Conservation (phyloP, 2,888 invertebrate genomes). For the Oligia latruncula region DNA sequence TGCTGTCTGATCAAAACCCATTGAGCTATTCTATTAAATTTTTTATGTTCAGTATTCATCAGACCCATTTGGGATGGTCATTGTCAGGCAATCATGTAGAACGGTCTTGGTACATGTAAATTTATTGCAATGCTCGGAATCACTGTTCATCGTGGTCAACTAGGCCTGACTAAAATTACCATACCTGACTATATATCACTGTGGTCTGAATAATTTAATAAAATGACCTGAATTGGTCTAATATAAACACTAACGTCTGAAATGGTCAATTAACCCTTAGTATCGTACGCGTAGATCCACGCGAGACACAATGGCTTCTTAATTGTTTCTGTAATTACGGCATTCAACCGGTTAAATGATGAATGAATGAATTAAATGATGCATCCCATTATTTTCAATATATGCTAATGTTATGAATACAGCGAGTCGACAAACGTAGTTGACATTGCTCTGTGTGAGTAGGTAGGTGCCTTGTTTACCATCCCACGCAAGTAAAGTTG, state of each 20-base stretch:
- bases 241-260: slow-evolving; percentile 7
- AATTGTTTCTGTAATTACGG: no score
- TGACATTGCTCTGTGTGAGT: slow-evolving; percentile 19
- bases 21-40: slow-evolving; percentile 5
- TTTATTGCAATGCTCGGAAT: slow-evolving; percentile 29
- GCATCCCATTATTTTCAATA: slow-evolving; percentile 4
- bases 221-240: slow-evolving; percentile 2
- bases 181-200: background rate
- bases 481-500: slow-evolving; percentile 53
- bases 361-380: background rate
- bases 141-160: slow-evolving; percentile 18
- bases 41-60: slow-evolving; percentile 11
- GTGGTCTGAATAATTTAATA: background rate
- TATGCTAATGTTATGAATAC: background rate
- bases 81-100: slow-evolving; percentile 43
- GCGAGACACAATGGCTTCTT: no score
- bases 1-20: background rate
- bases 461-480: slow-evolving; percentile 49
- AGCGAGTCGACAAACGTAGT: background rate
- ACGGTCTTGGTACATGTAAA: slow-evolving; percentile 27
- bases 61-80: slow-evolving; percentile 11
- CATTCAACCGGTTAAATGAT: no score
- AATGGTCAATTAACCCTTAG: background rate
- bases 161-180: slow-evolving; percentile 2
- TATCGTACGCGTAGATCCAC: no score